Base-by-base conservation (phyloP, 92 coral and sea anemone genomes). In the Plumapathes pennacea region DNA sequence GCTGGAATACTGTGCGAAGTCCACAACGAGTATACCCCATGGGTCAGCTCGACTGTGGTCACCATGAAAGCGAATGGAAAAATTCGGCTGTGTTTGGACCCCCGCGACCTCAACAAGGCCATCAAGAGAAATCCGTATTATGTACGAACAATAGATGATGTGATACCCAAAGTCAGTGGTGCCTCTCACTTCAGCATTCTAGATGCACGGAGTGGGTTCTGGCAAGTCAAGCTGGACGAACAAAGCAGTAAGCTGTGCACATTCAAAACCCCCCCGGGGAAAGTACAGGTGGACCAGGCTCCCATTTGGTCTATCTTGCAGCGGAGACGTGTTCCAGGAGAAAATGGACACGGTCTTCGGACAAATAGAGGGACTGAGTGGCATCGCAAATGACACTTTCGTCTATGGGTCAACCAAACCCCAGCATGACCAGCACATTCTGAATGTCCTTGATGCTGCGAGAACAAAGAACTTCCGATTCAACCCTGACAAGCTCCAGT, bases 401-500 rank as follows among this genome's bases (percentile, higher is more conserved):
- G 44, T 76, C 38, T 34, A 67, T 29, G 74, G 78, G 4, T 42
- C 17, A 19, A 45, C 64, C 23, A 78, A 76, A 28, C 36, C 5
- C 3, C 40, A 34, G 24, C 83, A 79, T 44, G 82, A 84, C 26
- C 69, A 45, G 42, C 82, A 54, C 78, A 72, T 84, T 27, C 71
- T 77, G 36, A 58, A 72, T 46, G 63, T 56, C 46, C 70, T 77
- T 22, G 70, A 66, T 14, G 53, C 78, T 56, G 72, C 79, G 32
- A 32, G 55, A 42, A 46, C 37, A 11, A 46, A 46, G 52, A 37
- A 47, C n/a, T 51, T 78, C 32, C 41, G 57, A 38, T 84, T 84
- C 81, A 84, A 84, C 77, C 77, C 69, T 4, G 76, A 54, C 54
- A 70, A 76, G 64, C 57, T 75, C 32, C 74, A 75, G 26, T 61